Evolutionary conservation across 64 coral and sea anemone genomes (phyloP).

Genomic region (Catalaphyllia jardinei): DNA sequence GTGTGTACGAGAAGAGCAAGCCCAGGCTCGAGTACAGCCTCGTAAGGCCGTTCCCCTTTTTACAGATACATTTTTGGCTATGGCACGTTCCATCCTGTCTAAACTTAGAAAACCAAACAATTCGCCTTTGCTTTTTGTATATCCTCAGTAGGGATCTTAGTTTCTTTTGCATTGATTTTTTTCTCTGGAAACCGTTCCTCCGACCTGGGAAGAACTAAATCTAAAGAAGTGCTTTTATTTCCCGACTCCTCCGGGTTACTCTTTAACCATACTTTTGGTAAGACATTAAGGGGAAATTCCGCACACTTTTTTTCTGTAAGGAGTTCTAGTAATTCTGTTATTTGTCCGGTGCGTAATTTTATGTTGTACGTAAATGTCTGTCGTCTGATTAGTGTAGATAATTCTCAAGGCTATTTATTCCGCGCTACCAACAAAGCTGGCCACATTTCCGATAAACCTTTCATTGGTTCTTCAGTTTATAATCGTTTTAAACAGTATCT

Average conservation of each 20-base stretch:
- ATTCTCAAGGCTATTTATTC: constrained; percentile 1
- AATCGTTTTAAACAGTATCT: constrained; percentile 19
- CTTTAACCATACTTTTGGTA: constrained; percentile 45
- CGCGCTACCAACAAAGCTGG: not conserved
- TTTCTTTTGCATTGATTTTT: constrained; percentile 36
- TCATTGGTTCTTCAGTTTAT: constrained; percentile 6
- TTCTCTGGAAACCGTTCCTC: constrained; percentile 26
- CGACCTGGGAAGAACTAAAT: not conserved
- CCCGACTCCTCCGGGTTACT: not conserved
- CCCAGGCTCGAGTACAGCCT: constrained; percentile 16
- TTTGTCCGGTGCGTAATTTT: constrained; percentile 28
- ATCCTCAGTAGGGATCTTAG: constrained; percentile 25
- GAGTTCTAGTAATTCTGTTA: too few species aligned
- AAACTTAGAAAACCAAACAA: not conserved
- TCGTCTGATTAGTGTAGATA: not conserved
- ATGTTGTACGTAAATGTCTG: constrained; percentile 20
- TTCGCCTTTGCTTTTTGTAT: not conserved
- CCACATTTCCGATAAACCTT: constrained; percentile 4
- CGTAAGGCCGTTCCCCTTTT: constrained; percentile 30
- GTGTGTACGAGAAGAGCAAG: constrained; percentile 44
- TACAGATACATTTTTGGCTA: not conserved
- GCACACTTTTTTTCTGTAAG: not conserved
- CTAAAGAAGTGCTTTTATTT: constrained; percentile 14
- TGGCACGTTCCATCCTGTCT: not conserved
- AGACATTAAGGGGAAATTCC: constrained; percentile 2